These are phyloP conservation scores for Lasioglossum morio DNA, from an alignment of 2,888 invertebrate species.

Conservation along the genomic window DNA sequence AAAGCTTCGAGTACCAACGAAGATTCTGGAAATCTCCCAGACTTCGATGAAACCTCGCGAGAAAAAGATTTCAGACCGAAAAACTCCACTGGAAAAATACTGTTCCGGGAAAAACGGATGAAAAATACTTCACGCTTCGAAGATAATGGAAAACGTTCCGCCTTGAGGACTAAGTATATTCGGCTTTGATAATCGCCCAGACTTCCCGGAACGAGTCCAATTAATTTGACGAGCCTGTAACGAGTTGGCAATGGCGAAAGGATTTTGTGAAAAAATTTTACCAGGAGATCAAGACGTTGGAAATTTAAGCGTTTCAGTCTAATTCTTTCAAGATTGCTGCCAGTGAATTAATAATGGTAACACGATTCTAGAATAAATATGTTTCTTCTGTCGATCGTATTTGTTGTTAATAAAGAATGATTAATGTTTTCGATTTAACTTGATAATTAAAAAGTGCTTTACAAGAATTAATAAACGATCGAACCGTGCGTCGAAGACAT, in stretches of 20 bases:
- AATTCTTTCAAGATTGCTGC: too few species aligned
- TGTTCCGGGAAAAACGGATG: neutral
- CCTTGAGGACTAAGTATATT: neutral
- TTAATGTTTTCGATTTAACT: too few species aligned
- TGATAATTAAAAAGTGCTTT: too few species aligned
- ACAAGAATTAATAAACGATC: too few species aligned
- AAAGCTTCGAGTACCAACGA: neutral
- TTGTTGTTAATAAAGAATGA: too few species aligned
- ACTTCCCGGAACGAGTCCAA: neutral
- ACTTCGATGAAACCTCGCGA: neutral
- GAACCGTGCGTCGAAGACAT: too few species aligned
- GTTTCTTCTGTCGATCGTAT: too few species aligned
- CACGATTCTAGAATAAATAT: too few species aligned
- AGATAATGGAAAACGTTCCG: neutral
- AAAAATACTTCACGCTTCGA: slow-evolving; percentile 3
- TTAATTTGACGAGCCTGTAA: neutral
- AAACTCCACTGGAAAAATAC: neutral
- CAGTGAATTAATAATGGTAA: too few species aligned
- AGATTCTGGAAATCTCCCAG: neutral
- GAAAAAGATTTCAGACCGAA: neutral
- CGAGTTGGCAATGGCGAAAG: neutral
- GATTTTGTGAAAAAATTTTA: neutral
- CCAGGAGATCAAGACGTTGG: neutral
- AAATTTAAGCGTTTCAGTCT: too few species aligned
- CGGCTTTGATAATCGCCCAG: neutral